Base-by-base conservation (phyloP, 2,113 vertebrate genomes). In the Colaptes auratus region DNA sequence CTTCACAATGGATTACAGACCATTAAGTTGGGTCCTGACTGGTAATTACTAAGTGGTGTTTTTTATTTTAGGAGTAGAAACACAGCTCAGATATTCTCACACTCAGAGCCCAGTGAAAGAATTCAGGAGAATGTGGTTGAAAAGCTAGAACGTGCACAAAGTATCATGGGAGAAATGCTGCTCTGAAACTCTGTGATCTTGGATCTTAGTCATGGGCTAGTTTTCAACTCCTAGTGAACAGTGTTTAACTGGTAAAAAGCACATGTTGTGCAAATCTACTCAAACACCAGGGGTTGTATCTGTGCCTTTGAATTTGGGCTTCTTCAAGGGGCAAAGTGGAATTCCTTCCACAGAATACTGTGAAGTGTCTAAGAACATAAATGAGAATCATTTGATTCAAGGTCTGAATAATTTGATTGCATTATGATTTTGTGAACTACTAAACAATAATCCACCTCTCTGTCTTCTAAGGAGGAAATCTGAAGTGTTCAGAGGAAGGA, bases 11-110 rank as follows among this genome's bases (percentile, higher is more conserved):
- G 48, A 61, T 96, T 91, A 59, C 53, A 27, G 75, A 69, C 30
- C 20, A 16, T 59, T 73, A 94, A 95, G 10, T 9, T 85, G 74
- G 95, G 80, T 82, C 85, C 85, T 95, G 90, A 87, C 79, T 97
- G 74, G 87, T 93, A 82, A 82, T 53, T 28, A 86, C 64, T 35
- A n/a, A 76, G 21, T 71, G 19, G 36, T 9, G 36, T 39, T 39
- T 69, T 94, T 81, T 90, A 73, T 92, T 63, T 17, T 69, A 76
- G 61, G 59, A 93, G 15, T 70, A 80, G 58, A 93, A 89, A 59
- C 63, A 77, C 78, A 76, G 53, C 86, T 92, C 94, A 95, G 23
- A 39, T 66, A 15, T 13, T 56, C 17, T 71, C 10, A n/a, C 3
- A 19, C 9, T 25, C 20, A 35, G 28, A 66, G 7, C 3, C 27